Conservation (phyloP, 1,140 invertebrate species). For the Chrysomallon squamiferum region DNA sequence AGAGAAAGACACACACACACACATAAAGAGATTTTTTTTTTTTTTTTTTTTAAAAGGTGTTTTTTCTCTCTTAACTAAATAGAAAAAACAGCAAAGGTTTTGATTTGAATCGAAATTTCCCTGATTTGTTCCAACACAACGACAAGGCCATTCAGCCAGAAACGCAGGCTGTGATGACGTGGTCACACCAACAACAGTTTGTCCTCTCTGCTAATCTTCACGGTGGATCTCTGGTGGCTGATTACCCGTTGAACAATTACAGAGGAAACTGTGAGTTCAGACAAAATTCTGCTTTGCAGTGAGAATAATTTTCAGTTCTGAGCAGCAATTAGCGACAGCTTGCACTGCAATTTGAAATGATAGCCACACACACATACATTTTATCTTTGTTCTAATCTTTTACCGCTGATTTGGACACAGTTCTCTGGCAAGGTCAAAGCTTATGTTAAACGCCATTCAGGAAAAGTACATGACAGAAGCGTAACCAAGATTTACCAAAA, state of each 20-base stretch:
- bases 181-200: constrained; percentile 85
- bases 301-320: constrained; percentile 81
- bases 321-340: constrained; percentile 81
- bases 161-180: constrained; percentile 88
- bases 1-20: too few species aligned
- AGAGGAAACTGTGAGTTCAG: constrained; percentile 21
- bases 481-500: too few species aligned
- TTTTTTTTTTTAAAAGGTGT: too few species aligned
- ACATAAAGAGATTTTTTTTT: too few species aligned
- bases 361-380: too few species aligned
- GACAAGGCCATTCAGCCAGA: constrained; percentile 71
- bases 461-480: too few species aligned
- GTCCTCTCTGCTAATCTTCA: constrained; percentile 96
- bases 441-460: too few species aligned
- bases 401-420: too few species aligned
- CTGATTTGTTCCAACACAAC: constrained; percentile 75
- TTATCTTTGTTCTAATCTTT: too few species aligned
- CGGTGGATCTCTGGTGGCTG: constrained; percentile 87
- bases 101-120: constrained; percentile 97
- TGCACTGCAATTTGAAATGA: too few species aligned
- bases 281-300: too few species aligned
- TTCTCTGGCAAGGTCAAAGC: too few species aligned
- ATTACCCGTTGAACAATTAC: constrained; percentile 81
- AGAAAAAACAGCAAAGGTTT: constrained; percentile 80
- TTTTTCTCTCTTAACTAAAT: constrained; percentile 8